Evolutionary conservation across 2,113 vertebrate genomes (phyloP), one percentile per base, ranked within the genome.

Genomic region (Dunckerocampus dactyliophorus): DNA sequence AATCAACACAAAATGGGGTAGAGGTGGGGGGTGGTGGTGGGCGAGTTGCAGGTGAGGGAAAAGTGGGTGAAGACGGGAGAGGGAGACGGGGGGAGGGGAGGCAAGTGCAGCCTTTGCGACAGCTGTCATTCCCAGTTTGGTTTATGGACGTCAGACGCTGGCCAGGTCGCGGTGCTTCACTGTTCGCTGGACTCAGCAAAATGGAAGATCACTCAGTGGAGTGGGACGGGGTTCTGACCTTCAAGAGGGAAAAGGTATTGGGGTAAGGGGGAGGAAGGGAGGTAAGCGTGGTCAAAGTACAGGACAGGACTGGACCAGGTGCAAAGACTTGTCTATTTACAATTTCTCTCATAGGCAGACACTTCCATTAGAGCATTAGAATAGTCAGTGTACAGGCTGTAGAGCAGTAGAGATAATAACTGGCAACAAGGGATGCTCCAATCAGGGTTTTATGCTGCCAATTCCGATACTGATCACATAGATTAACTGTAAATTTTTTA

Each of bases 71-170:
- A 73, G 77, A 63, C 78, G 56, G 31, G 49, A 59, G 34, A 34
- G 48, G 20, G 81, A 24, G 63, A 54, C 43, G 59, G 22, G 60
- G 64, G 31, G 31, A 34, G 31, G 31, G 12, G 39, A 12, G 39
- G 39, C 39, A 42, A 43, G 39, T 14, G 53, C 21, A 63, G 47
- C 50, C 22, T 72, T 43, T 13, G 59, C 73, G 88, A 92, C 90
- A 92, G 89, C 89, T 92, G 92, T 90, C 93, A 92, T 81, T 89
- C 88, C 84, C 53, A 48, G 85, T 92, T 93, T 92, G 75, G 71
- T 85, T 89, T 91, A 92, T 86, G 83, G 87, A 90, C 70, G 66
- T 92, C 90, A 89, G 76, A 67, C 65, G 72, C 47, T 51, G 46
- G 76, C 73, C 75, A 16, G 86, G 79, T 86, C 76, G 63, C 31